Evolutionary conservation across 2,797 vertebrate genomes (phyloP), one percentile per base, ranked within the genome.

Genomic region (Macropus fuliginosus): DNA sequence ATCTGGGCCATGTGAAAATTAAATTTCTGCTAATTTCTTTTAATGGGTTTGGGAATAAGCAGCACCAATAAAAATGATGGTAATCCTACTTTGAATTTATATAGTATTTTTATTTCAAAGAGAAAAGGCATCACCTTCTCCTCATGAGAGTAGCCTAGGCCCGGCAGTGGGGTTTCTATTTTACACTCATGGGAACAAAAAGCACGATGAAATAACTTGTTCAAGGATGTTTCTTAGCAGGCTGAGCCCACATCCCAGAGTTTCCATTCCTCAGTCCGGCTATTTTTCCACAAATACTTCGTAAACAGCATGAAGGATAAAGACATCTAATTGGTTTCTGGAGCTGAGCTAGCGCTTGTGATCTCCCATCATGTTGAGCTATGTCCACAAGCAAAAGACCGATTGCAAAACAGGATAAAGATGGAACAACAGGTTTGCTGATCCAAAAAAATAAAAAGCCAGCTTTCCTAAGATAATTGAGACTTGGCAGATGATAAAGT

Each of bases 361-460:
- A 54, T 56, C 56, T 90, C 21, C 34, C 62, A 50, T 96, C 54
- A 2, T 54, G 55, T 29, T 93, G 93, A 56, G 21, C 14, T n/a
- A 90, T 92, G 40, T 29, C 96, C 95, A 90, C 90, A 9, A 94
- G 50, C 62, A 97, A 24, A 95, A n/a, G 55, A 91, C 93, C 31
- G 66, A 56, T 91, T 96, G 95, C 62, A 96, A 52, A 96, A 95
- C 14, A 95, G 59, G 93, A 52, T 96, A 40, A 92, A 94, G 91
- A 96, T 57, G 54, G 29, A 97, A 91, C 50, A 95, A 56, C 92
- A 34, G 57, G 57, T 40, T 95, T 96, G 91, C 54, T 95, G 95
- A 95, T 90, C 55, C 92, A 94, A 96, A 92, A 93, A 92, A 46
- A 46, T 46, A 46, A 46, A 91, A 54, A 14, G 66, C 74, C 8